Evolutionary conservation across 2,797 vertebrate species (phyloP).

Genomic region (Myioborus melanocephalus): DNA sequence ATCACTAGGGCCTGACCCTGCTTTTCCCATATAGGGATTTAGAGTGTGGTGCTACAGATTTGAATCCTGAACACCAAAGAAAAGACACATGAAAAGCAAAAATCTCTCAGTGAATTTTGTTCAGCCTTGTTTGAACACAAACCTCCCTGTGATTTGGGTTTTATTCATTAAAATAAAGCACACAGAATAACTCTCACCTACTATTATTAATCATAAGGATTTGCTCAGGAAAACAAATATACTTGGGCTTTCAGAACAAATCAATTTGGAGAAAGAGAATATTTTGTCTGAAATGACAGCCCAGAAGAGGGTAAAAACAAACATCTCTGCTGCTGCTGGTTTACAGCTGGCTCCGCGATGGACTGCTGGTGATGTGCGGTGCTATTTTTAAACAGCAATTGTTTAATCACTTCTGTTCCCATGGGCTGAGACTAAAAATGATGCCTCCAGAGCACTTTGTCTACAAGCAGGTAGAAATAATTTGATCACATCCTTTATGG

Average conservation of each 20-base stretch:
- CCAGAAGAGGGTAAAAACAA: constrained; percentile 52
- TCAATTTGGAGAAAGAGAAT: constrained; percentile 35
- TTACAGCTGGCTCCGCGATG: neutral
- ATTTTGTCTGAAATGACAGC: constrained; percentile 44
- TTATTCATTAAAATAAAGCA: constrained; percentile 53
- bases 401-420: constrained; percentile 63
- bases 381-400: constrained; percentile 52
- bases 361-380: constrained; percentile 31
- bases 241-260: constrained; percentile 48
- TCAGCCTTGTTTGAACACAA: constrained; percentile 37
- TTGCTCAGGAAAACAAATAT: constrained; percentile 52
- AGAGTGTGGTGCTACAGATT: neutral
- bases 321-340: constrained; percentile 19
- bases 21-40: neutral
- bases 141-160: neutral
- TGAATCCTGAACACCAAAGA: neutral
- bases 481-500: constrained; percentile 8
- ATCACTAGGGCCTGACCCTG: neutral
- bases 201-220: constrained; percentile 52
- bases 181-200: constrained; percentile 42
- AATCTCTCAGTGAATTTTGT: neutral
- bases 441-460: constrained; percentile 24
- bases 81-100: constrained; percentile 38
- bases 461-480: constrained; percentile 51
- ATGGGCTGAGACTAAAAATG: constrained; percentile 39